Base-by-base conservation (phyloP, 1,140 invertebrate species). In the Papilio helenus region DNA sequence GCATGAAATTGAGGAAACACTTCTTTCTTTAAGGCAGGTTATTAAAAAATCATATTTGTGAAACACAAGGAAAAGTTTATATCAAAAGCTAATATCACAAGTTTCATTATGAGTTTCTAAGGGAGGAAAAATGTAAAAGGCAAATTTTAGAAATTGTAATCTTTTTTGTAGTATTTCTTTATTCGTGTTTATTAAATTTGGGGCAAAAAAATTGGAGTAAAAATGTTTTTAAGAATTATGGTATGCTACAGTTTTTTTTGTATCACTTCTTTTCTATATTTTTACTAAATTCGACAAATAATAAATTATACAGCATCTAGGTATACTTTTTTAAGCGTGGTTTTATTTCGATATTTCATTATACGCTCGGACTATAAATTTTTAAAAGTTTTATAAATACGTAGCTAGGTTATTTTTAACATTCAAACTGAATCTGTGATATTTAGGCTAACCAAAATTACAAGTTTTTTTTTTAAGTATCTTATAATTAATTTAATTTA, bases 31-130 rank as follows among this genome's bases (percentile, higher is more conserved):
- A 61, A 61, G 23, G 1, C 2, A 12, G 20, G 20, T 26, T 26
- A 61, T 55, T 55, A 55, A 55, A 55, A 55, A 55, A 55, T n/a
- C 51, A 20, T 55, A 18, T 55, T 55, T 55, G 20, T 9, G 23
- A 61, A 61, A 61, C 58, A 61, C 58, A 61, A 61, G 58, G 23
- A 26, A 61, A 61, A 61, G 58, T 61, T 61, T 26, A 10, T 26
- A 26, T 29, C 58, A 61, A 61, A 61, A 61, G 58, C 23, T 61
- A 61, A 61, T 61, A 61, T 26, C 20, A 9, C 23, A 61, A 61
- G 58, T 61, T 61, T 61, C 23, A 26, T 61, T 26, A 61, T 61
- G 58, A 61, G 58, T 61, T 61, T 61, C 2, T 61, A 61, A 61
- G 9, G 20, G 18, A 61, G 23, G n/a, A 61, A 61, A 23, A 61